A percentile compares a stretch with the other conserved stretches of the same genome.
phyloP scores from a whole-genome alignment of 2,113 vertebrate genomes.

The Pao palembangensis region DNA sequence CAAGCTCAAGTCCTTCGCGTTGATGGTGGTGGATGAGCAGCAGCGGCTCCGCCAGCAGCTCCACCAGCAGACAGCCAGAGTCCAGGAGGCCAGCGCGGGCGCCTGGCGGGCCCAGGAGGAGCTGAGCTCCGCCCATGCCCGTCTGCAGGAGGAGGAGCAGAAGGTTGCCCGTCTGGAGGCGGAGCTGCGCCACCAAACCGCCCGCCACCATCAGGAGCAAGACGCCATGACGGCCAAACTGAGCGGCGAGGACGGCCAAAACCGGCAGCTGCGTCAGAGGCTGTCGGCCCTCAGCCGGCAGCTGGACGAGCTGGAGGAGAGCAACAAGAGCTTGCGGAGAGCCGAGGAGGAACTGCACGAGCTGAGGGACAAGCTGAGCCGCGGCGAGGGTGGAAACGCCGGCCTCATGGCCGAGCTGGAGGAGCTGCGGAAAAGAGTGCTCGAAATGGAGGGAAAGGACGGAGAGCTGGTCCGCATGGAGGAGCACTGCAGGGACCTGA shows the following conservation, averaged over 20 bases:
- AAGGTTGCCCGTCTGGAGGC: slow-evolving; percentile 82
- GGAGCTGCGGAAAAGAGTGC: slow-evolving; percentile 86
- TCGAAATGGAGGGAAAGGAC: slow-evolving; percentile 98
- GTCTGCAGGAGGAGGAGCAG: slow-evolving; percentile 81
- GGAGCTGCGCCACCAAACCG: slow-evolving; percentile 78
- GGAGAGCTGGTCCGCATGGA: slow-evolving; percentile 94
- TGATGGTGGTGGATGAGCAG: slow-evolving; percentile 96
- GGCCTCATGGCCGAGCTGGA: slow-evolving; percentile 88
- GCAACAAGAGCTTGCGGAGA: slow-evolving; percentile 87
- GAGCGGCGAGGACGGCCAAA: slow-evolving; percentile 90
- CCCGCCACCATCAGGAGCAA: slow-evolving; percentile 80
- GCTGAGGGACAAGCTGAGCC: slow-evolving; percentile 87
- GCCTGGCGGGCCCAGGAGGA: slow-evolving; percentile 80
- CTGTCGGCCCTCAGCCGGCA: slow-evolving; percentile 86
- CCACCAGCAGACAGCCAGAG: slow-evolving; percentile 81
- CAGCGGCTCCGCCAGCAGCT: slow-evolving; percentile 87
- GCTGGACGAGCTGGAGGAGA: slow-evolving; percentile 92
- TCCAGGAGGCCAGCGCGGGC: slow-evolving; percentile 80
- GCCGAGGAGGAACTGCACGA: slow-evolving; percentile 95
- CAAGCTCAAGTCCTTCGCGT: slow-evolving; percentile 93
- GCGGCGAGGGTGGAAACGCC: slow-evolving; percentile 85
- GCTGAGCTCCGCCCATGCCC: slow-evolving; percentile 78
- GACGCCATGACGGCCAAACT: slow-evolving; percentile 90
- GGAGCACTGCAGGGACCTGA: slow-evolving; percentile 91
- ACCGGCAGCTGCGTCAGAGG: slow-evolving; percentile 87